Conservation (phyloP, 1,140 invertebrate genomes). For the Sesamia nonagrioides region DNA sequence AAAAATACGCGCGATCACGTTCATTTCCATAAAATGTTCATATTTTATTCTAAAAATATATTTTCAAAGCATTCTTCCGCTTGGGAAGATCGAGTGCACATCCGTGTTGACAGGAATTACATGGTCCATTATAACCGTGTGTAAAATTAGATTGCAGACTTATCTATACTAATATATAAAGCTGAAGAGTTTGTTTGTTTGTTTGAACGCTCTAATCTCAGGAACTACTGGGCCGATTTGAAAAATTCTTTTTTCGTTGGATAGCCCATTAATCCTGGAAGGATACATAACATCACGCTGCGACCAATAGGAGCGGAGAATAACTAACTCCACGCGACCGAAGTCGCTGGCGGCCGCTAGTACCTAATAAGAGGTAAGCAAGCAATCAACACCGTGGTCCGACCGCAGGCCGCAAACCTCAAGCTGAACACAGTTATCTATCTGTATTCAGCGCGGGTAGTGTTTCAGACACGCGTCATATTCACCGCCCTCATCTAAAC, state of each 20-base stretch:
- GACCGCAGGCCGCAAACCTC: constrained; percentile 65
- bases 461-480: constrained; percentile 51
- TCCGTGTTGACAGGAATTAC: neutral
- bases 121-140: constrained; percentile 30
- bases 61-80: neutral
- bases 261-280: no score
- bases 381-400: constrained; percentile 56
- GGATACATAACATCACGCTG: no score
- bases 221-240: no score
- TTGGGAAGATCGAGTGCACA: neutral
- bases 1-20: neutral
- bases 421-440: constrained; percentile 57
- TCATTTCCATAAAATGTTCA: no score
- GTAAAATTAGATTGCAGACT: constrained; percentile 25
- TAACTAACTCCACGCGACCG: no score
- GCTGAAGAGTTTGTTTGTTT: no score
- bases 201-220: no score
- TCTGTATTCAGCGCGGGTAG: constrained; percentile 55
- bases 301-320: no score
- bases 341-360: no score
- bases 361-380: constrained; percentile 47
- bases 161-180: no score
- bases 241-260: no score
- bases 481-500: constrained; percentile 25
- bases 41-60: no score